Evolutionary conservation across 2,113 vertebrate genomes (phyloP).

Genomic region (Lucifuga dentata): DNA sequence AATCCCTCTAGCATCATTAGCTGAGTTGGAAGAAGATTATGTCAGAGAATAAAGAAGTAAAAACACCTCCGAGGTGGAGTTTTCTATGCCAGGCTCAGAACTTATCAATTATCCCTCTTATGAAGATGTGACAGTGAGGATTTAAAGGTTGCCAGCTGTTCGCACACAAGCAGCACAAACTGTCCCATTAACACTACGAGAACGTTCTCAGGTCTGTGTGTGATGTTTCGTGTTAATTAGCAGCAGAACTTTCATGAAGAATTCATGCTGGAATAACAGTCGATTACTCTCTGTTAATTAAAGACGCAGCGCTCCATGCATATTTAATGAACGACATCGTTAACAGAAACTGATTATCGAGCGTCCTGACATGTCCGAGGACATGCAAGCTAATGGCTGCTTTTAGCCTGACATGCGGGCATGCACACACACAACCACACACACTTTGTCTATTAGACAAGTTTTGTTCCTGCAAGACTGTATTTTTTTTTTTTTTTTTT

Average conservation of each 20-base stretch:
- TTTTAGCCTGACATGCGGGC: slow-evolving; percentile 23
- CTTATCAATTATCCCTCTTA: too few relatives aligned
- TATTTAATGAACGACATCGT: slow-evolving; percentile 72
- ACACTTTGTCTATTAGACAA: slow-evolving; percentile 1
- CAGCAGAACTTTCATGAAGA: slow-evolving; percentile 72
- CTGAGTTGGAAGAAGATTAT: too few relatives aligned
- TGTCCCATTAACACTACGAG: slow-evolving; percentile 14
- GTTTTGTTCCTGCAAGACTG: slow-evolving; percentile 16
- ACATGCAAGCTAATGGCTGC: slow-evolving; percentile 36
- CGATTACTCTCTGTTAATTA: slow-evolving; percentile 79
- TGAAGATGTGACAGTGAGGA: too few relatives aligned
- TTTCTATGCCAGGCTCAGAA: too few relatives aligned
- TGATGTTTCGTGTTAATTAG: slow-evolving; percentile 64
- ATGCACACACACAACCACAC: slow-evolving; percentile 18
- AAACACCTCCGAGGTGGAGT: too few relatives aligned
- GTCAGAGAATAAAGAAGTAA: too few relatives aligned
- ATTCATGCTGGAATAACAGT: slow-evolving; percentile 76
- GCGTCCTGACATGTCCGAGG: slow-evolving; percentile 49
- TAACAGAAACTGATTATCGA: slow-evolving; percentile 67
- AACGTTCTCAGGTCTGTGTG: slow-evolving; percentile 2
- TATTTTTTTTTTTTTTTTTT: too few relatives aligned
- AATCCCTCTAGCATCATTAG: too few relatives aligned
- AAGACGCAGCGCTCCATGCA: slow-evolving; percentile 73
- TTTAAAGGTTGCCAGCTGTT: too few relatives aligned
- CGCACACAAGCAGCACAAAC: neutral